Evolutionary conservation across 2,888 invertebrate species (phyloP), one percentile per base, ranked within the genome.

Genomic region (Netelia virgata): DNA sequence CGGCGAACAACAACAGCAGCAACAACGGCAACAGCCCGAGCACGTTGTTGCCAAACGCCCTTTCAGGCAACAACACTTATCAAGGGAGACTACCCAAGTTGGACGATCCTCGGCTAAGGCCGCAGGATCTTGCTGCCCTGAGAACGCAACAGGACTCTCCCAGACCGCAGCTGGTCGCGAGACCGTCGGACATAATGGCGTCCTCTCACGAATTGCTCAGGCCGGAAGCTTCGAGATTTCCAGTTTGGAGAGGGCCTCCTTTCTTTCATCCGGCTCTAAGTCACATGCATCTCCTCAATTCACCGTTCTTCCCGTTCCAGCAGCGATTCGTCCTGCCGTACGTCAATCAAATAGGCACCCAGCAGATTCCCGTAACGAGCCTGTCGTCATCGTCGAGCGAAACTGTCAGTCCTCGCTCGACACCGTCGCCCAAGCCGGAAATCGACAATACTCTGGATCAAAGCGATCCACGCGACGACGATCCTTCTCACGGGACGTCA

Each of bases 251-350:
- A 0, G 89, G 91, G 0, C 92, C 92, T 9, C 89, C 91, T 0
- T 91, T 92, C 78, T 91, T 93, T n/a, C 92, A 92, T 75, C 92
- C 92, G 3, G 91, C 91, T 1, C 76, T 93, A 9, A 91, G 90
- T 68, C 92, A 90, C 66, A 93, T 93, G 92, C 92, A 92, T 76
- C 87, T 93, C 16, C 87, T 93, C 14, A 92, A 91, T 85, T 85
- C 92, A n/a, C 91, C 92, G 6, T 93, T 92, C 73, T 92, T 93
- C 59, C 91, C 92, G 11, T 92, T 93, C 70, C 92, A 91, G 75
- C 92, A 92, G 68, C 88, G 92, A 5, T 92, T 92, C 73, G 90
- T 92, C 47, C 90, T 93, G 3, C 92, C 92, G 3, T 92, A 92
- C 82, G 89, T 91, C 73, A 91, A 92, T 47, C 92, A 92, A 83